Conservation (phyloP, 2,888 invertebrate species). For the Zonitis immaculata region DNA sequence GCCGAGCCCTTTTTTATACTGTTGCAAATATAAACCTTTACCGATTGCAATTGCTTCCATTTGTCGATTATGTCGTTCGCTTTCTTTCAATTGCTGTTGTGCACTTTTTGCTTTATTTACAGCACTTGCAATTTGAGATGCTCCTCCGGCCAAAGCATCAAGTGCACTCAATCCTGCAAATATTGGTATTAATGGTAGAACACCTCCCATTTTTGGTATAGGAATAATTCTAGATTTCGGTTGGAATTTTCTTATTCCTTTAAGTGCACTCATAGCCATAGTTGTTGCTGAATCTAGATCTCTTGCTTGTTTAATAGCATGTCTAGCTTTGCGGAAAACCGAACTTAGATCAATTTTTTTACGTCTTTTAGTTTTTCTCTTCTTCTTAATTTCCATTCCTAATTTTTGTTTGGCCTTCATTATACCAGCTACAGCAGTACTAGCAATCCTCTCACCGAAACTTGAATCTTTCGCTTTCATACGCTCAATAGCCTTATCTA, state of each 20-base stretch:
- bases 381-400: conserved; percentile 30
- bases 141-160: conserved; percentile 32
- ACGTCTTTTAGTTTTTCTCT: conserved; percentile 1
- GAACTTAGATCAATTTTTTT: background rate
- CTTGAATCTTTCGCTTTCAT: conserved; percentile 35
- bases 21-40: conserved; percentile 36
- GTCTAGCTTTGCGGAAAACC: background rate
- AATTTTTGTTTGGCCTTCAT: conserved; percentile 37
- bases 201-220: background rate
- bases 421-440: background rate
- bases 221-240: background rate
- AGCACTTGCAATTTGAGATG: conserved; percentile 39
- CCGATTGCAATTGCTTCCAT: conserved; percentile 41
- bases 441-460: conserved; percentile 29
- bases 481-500: conserved; percentile 29
- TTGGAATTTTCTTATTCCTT: background rate
- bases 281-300: background rate
- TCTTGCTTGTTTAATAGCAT: conserved; percentile 1
- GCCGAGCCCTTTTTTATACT: conserved; percentile 26
- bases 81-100: conserved; percentile 34
- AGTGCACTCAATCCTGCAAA: background rate
- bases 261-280: background rate
- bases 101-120: conserved; percentile 37
- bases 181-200: background rate
- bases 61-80: conserved; percentile 38